Evolutionary conservation across 2,888 invertebrate genomes (phyloP).

Genomic region (Chrysolina haemoptera): DNA sequence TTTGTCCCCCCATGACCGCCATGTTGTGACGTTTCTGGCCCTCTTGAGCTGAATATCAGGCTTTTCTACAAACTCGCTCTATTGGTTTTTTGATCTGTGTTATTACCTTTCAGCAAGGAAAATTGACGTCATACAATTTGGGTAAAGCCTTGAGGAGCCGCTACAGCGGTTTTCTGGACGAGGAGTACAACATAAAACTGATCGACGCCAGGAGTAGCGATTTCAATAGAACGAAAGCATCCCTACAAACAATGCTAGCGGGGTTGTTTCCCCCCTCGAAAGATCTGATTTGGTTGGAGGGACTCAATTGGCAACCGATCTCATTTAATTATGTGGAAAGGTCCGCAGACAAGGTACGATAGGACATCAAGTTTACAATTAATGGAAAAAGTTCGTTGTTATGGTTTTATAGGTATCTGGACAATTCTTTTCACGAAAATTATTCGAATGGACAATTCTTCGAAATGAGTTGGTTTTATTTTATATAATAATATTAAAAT

Average conservation of each 20-base stretch:
- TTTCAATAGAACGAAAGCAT: constrained; percentile 81
- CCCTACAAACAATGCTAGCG: constrained; percentile 77
- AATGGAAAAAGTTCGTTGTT: background rate
- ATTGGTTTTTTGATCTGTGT: no score
- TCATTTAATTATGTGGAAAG: constrained; percentile 54
- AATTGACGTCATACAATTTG: constrained; percentile 75
- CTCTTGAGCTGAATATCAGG: no score
- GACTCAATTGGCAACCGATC: constrained; percentile 62
- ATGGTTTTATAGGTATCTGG: background rate
- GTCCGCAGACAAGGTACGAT: constrained; percentile 50
- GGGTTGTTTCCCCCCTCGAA: constrained; percentile 77
- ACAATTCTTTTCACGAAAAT: no score
- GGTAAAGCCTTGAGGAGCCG: constrained; percentile 76
- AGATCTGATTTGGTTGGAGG: constrained; percentile 73
- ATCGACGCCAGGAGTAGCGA: constrained; percentile 75
- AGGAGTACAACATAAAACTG: constrained; percentile 73
- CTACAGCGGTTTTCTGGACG: constrained; percentile 75
- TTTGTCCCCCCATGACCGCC: no score
- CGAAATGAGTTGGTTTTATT: no score
- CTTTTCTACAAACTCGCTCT: no score
- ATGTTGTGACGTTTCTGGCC: no score
- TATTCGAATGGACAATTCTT: no score
- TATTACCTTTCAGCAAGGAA: constrained; percentile 69
- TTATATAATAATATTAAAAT: no score
- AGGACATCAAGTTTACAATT: background rate